Percentiles rank a stretch among this genome's conserved stretches.
Conservation (phyloP, 2,113 vertebrate species). For the Ornithorhynchus anatinus region DNA sequence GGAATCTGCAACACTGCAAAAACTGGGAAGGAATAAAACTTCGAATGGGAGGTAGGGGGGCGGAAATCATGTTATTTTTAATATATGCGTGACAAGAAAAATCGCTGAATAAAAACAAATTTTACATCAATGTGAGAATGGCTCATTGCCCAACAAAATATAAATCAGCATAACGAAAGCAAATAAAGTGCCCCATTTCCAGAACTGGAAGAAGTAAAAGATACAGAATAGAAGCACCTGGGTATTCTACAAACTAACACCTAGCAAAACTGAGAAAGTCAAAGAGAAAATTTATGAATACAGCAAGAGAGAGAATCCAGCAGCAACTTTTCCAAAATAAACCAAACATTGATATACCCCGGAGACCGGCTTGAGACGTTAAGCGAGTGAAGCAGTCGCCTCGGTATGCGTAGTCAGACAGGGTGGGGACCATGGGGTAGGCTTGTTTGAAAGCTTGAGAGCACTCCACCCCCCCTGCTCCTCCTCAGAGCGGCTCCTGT, state of each 20-base stretch:
- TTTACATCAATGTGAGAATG: fast-evolving
- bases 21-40: background rate
- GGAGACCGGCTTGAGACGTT: no score
- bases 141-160: conserved; percentile 19
- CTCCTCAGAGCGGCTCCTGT: no score
- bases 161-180: background rate
- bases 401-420: no score
- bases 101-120: conserved; percentile 36
- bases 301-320: background rate
- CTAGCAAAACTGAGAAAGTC: background rate
- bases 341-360: no score
- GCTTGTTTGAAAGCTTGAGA: no score
- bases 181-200: background rate
- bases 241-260: background rate
- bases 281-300: background rate
- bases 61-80: conserved; percentile 32
- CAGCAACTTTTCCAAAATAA: background rate
- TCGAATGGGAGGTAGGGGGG: conserved; percentile 17
- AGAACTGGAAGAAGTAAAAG: background rate
- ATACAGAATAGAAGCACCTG: background rate
- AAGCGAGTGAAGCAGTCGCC: no score
- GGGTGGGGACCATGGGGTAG: no score
- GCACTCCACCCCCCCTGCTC: no score
- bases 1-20: background rate
- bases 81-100: background rate